These are phyloP conservation scores for Agrotis ipsilon DNA, from an alignment of 2,888 invertebrate genomes.

Conservation along the genomic window DNA sequence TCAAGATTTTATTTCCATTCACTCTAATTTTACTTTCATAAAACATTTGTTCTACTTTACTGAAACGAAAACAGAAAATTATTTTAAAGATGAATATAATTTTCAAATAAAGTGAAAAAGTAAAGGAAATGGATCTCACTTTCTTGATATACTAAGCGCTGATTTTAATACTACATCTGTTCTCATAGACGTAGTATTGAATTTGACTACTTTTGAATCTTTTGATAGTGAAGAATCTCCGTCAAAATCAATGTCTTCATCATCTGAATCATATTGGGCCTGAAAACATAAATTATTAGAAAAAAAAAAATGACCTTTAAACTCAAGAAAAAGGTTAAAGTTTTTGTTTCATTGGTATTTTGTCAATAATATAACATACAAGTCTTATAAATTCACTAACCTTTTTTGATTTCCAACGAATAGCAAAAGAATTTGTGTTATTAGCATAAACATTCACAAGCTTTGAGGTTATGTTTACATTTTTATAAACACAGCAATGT, in stretches of 20 bases:
- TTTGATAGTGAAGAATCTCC: constrained; percentile 89
- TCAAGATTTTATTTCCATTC: constrained; percentile 94
- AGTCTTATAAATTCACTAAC: constrained; percentile 60
- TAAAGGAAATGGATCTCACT: constrained; percentile 85
- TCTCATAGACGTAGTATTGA: constrained; percentile 93
- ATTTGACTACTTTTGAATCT: constrained; percentile 92
- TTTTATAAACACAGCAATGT: constrained; percentile 64
- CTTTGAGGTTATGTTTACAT: constrained; percentile 75
- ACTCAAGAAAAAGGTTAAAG: constrained; percentile 11
- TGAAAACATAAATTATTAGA: constrained; percentile 61
- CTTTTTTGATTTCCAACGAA: constrained; percentile 83
- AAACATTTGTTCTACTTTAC: constrained; percentile 95
- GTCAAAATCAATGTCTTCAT: constrained; percentile 84
- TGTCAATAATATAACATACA: background rate
- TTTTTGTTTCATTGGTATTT: background rate
- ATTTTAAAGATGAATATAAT: background rate
- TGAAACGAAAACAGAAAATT: constrained; percentile 77
- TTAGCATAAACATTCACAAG: constrained; percentile 48
- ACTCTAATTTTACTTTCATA: constrained; percentile 95
- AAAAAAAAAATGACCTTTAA: constrained; percentile 27
- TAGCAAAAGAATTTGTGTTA: constrained; percentile 60
- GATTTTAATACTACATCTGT: constrained; percentile 93
- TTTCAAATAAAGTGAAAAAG: background rate
- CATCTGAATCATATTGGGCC: constrained; percentile 89
- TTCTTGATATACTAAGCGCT: constrained; percentile 93